These are phyloP conservation scores for Poecile montanus DNA, from an alignment of 2,797 vertebrate species.

Conservation along the genomic window DNA sequence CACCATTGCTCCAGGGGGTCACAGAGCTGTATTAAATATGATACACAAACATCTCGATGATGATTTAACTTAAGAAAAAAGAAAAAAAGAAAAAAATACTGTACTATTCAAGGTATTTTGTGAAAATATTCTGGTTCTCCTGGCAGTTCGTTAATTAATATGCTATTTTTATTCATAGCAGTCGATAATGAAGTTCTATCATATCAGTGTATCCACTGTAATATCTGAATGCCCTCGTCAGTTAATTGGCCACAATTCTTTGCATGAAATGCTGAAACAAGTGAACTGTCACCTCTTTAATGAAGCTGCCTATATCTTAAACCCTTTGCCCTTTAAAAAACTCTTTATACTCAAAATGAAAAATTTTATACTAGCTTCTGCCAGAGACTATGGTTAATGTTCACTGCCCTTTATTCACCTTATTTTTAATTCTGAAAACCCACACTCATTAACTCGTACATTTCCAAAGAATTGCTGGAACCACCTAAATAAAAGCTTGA, in stretches of 20 bases:
- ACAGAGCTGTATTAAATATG: background rate
- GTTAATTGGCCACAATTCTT: slow-evolving; percentile 36
- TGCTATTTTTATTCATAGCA: slow-evolving; percentile 26
- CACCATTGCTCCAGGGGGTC: background rate
- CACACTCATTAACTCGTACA: slow-evolving; percentile 24
- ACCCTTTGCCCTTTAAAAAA: slow-evolving; percentile 45
- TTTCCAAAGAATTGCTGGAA: slow-evolving; percentile 42
- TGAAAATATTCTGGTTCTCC: background rate
- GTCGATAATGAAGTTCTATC: slow-evolving; percentile 22
- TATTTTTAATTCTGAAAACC: slow-evolving; percentile 63
- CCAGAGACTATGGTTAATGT: slow-evolving; percentile 52
- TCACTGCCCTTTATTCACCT: slow-evolving; percentile 56
- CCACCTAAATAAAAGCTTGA: slow-evolving; percentile 31
- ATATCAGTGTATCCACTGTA: slow-evolving; percentile 18
- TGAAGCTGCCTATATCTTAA: slow-evolving; percentile 58
- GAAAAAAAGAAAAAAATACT: background rate
- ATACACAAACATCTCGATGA: background rate
- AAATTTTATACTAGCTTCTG: slow-evolving; percentile 46
- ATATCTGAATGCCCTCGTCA: slow-evolving; percentile 35
- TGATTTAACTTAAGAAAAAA: background rate
- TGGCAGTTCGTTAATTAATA: slow-evolving; percentile 24
- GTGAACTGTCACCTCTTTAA: slow-evolving; percentile 61
- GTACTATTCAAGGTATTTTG: background rate
- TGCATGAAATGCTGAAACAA: slow-evolving; percentile 57
- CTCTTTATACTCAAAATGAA: slow-evolving; percentile 45